Evolutionary conservation across 2,113 vertebrate species (phyloP), one percentile per base, ranked within the genome.

Genomic region (Meriones unguiculatus): DNA sequence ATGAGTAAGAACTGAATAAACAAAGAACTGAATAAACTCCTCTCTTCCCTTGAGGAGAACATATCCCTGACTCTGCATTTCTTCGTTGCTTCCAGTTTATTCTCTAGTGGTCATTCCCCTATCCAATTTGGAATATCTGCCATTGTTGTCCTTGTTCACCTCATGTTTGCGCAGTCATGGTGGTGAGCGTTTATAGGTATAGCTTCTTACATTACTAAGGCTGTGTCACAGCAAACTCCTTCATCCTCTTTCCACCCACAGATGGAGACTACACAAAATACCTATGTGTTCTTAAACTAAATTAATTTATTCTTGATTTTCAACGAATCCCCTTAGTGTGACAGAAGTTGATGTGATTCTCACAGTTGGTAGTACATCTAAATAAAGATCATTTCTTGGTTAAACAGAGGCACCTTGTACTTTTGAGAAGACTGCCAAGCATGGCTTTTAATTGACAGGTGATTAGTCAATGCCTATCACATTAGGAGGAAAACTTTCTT

Each of bases 341-440:
- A 95, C 5, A 91, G 67, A 92, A 95, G 87, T 67, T 85, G 18
- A 89, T 92, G 3, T 82, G 41, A 77, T 46, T 92, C 13, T 84
- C 22, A 46, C 70, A 15, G 22, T 72, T 14, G 90, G 18, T 35
- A 95, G 32, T 50, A 92, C 3, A n/a, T 77, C n/a, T 95, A 77
- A 90, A 81, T 88, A 90, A 95, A 97, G 50, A 96, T 81, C 11
- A 73, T 4, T 13, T 81, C 72, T 75, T 89, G 67, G 8, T 78
- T 92, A 94, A 46, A 94, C 46, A 92, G 9, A 96, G 11, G 41
- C 90, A 7, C 90, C 97, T 89, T 91, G 32, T 2, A 32, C 11
- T 87, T 76, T 52, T 86, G 15, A 95, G 17, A 95, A 75, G 4
- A 70, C 20, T 76, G 1, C 20, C 92, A 96, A 93, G 81, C 35